Evolutionary conservation across 2,888 invertebrate genomes (phyloP), one percentile per base, ranked within the genome.

Genomic region (Parelbella ahira): DNA sequence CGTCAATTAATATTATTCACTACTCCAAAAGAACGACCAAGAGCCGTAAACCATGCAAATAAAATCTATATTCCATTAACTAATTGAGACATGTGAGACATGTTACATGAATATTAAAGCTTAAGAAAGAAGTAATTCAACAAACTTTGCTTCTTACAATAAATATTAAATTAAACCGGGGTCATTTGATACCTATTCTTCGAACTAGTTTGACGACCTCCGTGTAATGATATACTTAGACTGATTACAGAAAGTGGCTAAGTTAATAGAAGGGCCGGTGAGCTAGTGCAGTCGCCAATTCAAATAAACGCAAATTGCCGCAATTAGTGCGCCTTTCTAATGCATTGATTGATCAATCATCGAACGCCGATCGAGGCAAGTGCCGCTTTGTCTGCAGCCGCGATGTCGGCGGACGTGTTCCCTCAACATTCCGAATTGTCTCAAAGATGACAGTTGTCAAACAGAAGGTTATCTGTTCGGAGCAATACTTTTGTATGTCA

Each of bases 281-380:
- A 19, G 36, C 54, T 51, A 44, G 49, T 49, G 55, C 62, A 63
- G 63, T 70, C 65, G 62, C 57, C 73, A 74, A 76, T 75, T 69
- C 76, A 83, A 86, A 84, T 76, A 82, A 71, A 77, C 57, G 60
- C 53, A 61, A 78, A 83, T 83, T 66, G 75, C 64, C 56, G 68
- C 74, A 81, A 86, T 87, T 82, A 74, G 75, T 58, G 53, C 53
- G 66, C 73, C 75, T 78, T 79, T 81, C 83, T 77, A 84, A 77
- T 79, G 68, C 77, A 77, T 67, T 78, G 80, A 86, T 84, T 84
- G 84, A 78, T 83, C 84, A 81, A 87, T 86, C 84, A 83, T 76
- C 73, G 78, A 63, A 63, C 65, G 58, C 63, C 73, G 66, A 70
- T 72, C 68, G 70, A 71, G 4, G 75, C 74, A 71, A 79, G 70